Evolutionary conservation across 2,797 vertebrate species (phyloP), one percentile per base, ranked within the genome.

Genomic region (Florisuga fusca): DNA sequence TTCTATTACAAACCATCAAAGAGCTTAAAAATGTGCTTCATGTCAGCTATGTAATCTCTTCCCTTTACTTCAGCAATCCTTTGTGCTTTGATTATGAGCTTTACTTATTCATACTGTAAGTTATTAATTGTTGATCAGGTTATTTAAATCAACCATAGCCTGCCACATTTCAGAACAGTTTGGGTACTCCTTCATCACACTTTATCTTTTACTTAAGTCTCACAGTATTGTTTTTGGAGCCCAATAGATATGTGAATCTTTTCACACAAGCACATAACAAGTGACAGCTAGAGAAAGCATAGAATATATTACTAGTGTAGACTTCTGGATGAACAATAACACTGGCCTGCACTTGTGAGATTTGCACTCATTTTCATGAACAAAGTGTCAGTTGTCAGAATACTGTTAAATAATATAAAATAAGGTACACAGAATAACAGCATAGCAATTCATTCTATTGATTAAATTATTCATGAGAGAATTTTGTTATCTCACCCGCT

Each of bases 391-490:
- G 23, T 71, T 83, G 43, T 86, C 43, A 76, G 71, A 90, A 92
- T 73, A 57, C 7, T 87, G 36, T 74, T 51, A 89, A 93, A 89
- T 74, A 89, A 67, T 33, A 61, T 34, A 27, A 31, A 71, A 18
- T 71, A 55, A 62, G 7, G 19, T 58, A 82, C 58, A 71, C 13
- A 73, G 51, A 81, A 77, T 71, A 93, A 78, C 59, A 79, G 41
- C 33, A 62, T 13, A 83, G 6, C 36, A 86, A 41, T 29, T 84
- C 66, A 78, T 26, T 59, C 38, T 68, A 54, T 53, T 68, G 81
- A 75, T 82, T 77, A 58, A 93, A 94, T 67, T 93, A 87, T 89
- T 94, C 33, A 88, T 78, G 53, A 90, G 34, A 29, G 23, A 26
- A 45, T 89, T 93, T n/a, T 85, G 7, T 61, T 72, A 62, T 54